phyloP scores from a whole-genome alignment of 2,797 vertebrate species.

The Scolopax rusticola region DNA sequence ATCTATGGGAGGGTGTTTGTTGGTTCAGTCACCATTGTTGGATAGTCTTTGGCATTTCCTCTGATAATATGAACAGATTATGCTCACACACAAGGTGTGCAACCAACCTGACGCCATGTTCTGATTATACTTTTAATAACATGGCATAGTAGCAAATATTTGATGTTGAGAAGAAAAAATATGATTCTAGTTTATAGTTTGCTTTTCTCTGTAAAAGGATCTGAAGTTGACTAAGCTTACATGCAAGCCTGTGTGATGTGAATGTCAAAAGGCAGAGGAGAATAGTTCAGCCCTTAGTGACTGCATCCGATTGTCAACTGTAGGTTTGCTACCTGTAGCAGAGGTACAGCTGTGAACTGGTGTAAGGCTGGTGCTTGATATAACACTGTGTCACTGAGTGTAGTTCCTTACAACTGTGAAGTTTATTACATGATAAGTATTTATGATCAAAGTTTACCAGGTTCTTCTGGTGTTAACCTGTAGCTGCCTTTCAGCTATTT shows the following conservation, averaged over 20 bases:
- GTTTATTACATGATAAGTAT: neutral
- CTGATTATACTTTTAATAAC: neutral
- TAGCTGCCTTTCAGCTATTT: neutral
- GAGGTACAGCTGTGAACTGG: neutral
- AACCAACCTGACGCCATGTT: neutral
- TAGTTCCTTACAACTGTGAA: neutral
- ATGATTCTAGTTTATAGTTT: neutral
- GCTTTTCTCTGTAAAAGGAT: neutral
- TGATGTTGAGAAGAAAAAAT: neutral
- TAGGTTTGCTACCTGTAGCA: neutral
- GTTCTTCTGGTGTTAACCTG: neutral
- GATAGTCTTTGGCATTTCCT: neutral
- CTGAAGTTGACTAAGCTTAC: neutral
- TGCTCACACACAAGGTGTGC: neutral
- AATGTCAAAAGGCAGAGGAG: neutral
- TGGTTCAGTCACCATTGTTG: neutral
- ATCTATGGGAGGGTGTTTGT: neutral
- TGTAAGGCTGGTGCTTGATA: neutral
- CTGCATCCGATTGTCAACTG: neutral
- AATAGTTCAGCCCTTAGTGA: neutral
- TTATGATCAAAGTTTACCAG: neutral
- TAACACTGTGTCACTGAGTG: neutral
- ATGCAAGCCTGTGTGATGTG: rapidly evolving
- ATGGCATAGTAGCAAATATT: neutral
- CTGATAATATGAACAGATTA: neutral